Evolutionary conservation across 2,888 invertebrate species (phyloP), one percentile per base, ranked within the genome.

Genomic region (Lampropteryx suffumata): DNA sequence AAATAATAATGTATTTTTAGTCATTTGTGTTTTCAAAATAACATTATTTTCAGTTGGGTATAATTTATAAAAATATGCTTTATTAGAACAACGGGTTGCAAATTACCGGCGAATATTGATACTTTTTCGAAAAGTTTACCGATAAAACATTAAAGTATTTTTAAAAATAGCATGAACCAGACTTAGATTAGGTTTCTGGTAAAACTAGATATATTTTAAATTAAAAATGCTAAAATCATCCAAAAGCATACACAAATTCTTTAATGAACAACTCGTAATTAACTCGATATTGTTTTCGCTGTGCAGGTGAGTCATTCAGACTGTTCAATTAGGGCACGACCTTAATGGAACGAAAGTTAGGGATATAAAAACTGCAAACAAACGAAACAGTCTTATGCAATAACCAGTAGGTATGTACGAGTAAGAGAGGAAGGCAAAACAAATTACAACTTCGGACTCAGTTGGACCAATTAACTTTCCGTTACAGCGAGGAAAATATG

Each of bases 381-480:
- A 24, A 79, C 35, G 27, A 26, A 41, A 49, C 71, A 66, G 73
- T 71, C 71, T 78, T 76, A 69, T 63, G 65, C 74, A 81, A 83
- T 83, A 85, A 82, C 79, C 82, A 84, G 79, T n/a, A n/a, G 83
- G 24, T 24, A 24, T 4, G 17, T 17, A 24, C 5, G 21, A 79
- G 81, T 80, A 82, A 71, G 62, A 66, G 67, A 80, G 79, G 73
- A 81, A 77, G 65, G 77, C 65, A 74, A 83, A 89, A 87, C 86
- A 85, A 88, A 88, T 87, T 87, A 88, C 79, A 89, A 88, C 82
- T 88, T 84, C 63, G 77, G 77, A 68, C 77, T 65, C 81, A 87
- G 85, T 86, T 79, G 77, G 76, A 84, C 88, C 87, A 88, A 90
- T 89, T 89, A 89, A 84, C 86, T 87, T 88, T 84, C 83, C 80